Evolutionary conservation across 1,140 invertebrate species (phyloP).

Genomic region (Elysia chlorotica): DNA sequence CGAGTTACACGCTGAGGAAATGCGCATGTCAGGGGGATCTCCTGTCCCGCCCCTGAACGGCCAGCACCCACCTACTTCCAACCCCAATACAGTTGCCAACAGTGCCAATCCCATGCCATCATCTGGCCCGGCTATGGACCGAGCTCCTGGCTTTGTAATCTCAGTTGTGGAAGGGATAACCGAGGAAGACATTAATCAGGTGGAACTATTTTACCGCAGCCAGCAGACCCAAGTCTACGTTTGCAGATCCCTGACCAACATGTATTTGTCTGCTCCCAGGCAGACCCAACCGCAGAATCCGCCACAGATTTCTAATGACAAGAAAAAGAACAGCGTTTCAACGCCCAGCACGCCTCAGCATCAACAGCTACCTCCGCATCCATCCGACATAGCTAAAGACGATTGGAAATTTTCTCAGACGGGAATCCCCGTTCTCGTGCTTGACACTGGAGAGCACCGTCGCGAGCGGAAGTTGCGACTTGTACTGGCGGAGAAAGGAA

Average conservation of each 20-base stretch:
- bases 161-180: constrained; percentile 62
- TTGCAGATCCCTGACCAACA: constrained; percentile 78
- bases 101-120: constrained; percentile 23
- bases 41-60: not conserved
- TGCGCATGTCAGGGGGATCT: not conserved
- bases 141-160: constrained; percentile 7
- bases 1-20: too few relatives aligned
- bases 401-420: constrained; percentile 79
- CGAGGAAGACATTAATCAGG: constrained; percentile 75
- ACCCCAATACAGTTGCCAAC: not conserved
- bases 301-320: constrained; percentile 6
- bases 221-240: constrained; percentile 81
- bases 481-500: constrained; percentile 80
- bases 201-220: constrained; percentile 80
- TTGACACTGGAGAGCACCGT: constrained; percentile 74
- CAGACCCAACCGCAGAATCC: constrained; percentile 40
- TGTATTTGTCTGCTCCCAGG: constrained; percentile 66
- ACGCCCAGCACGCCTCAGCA: not conserved
- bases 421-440: constrained; percentile 79
- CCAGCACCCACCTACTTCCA: not conserved
- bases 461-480: constrained; percentile 76
- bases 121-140: constrained; percentile 22
- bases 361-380: not conserved
- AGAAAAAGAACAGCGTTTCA: not conserved
- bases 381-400: constrained; percentile 28